Evolutionary conservation across 1,140 invertebrate species (phyloP), one percentile per base, ranked within the genome.

Genomic region (Orussus abietinus): DNA sequence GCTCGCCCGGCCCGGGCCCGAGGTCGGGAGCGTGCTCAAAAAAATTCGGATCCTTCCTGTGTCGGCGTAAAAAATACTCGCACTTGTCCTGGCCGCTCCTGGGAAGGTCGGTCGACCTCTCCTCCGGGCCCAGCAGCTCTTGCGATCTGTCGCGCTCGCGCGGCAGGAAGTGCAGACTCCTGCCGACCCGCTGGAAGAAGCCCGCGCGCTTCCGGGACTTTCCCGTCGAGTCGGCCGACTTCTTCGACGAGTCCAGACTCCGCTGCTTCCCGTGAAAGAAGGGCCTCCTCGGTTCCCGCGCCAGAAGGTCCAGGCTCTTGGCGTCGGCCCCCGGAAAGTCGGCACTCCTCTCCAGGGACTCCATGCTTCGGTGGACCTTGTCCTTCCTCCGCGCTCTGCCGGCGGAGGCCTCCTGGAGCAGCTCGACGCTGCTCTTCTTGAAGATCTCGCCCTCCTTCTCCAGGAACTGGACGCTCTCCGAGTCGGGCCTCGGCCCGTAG

Each of bases 381-480:
- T 57, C 57, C 19, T 57, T 58, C 17, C 34, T 55, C 17, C 50
- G 42, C 1, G 35, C 40, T 5, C 45, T 50, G 15, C 32, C 38
- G 2, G 30, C 13, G 2, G 44, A 38, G 0, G 45, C 11, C 1
- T 52, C 57, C 26, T 58, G 53, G 9, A 57, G 33, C 10, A 63
- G 5, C 6, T 59, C 56, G 22, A 15, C 56, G 15, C 52, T 62
- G 20, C 47, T 59, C 22, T 61, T 63, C 10, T 57, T 55, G 34
- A 59, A 64, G 5, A 64, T 57, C 25, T 64, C 62, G 10, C 53
- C 57, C n/a, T 58, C 64, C 5, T 54, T 47, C 25, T 63, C 58
- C 4, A 53, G 47, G 14, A 57, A 64, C 15, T 63, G 58, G 0
- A 61, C 48, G 21, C 54, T 64, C 1, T 46, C 50, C 6, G 57